These are phyloP conservation scores for Strix occidentalis DNA, from an alignment of 2,797 vertebrate species.

Conservation along the genomic window DNA sequence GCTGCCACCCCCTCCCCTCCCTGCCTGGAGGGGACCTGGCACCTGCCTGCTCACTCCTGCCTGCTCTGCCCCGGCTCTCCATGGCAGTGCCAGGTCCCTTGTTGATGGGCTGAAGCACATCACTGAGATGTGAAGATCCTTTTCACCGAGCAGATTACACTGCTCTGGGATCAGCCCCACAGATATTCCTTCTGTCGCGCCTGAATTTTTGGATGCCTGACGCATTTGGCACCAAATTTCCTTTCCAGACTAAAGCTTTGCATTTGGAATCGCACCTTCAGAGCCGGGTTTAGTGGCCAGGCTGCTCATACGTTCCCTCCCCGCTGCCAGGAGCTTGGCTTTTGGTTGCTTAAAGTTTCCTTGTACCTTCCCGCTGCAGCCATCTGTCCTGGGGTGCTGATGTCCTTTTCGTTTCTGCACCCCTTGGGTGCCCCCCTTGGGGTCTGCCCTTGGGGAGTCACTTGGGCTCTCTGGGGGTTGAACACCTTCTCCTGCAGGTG, in stretches of 20 bases:
- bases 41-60: neutral
- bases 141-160: slow-evolving; percentile 12
- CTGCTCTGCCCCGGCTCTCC: neutral
- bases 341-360: neutral
- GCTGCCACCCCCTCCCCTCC: neutral
- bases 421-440: too few species aligned
- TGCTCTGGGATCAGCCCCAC: slow-evolving; percentile 26
- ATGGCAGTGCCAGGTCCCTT: neutral
- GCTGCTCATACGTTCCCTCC: neutral
- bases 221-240: slow-evolving; percentile 38
- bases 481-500: accelerated
- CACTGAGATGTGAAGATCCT: neutral
- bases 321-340: neutral
- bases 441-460: too few species aligned
- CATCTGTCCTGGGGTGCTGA: neutral
- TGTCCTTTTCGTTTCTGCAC: neutral
- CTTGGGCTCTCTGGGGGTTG: neutral
- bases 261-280: slow-evolving; percentile 39
- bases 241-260: slow-evolving; percentile 36
- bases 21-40: accelerated
- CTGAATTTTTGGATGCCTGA: slow-evolving; percentile 44
- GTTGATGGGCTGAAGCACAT: accelerated
- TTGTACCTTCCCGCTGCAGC: neutral
- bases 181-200: slow-evolving; percentile 44
- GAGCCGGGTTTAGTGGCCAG: slow-evolving; percentile 60